These are phyloP conservation scores for Caenorhabditis becei DNA, from an alignment of 2,888 invertebrate genomes.

Conservation along the genomic window DNA sequence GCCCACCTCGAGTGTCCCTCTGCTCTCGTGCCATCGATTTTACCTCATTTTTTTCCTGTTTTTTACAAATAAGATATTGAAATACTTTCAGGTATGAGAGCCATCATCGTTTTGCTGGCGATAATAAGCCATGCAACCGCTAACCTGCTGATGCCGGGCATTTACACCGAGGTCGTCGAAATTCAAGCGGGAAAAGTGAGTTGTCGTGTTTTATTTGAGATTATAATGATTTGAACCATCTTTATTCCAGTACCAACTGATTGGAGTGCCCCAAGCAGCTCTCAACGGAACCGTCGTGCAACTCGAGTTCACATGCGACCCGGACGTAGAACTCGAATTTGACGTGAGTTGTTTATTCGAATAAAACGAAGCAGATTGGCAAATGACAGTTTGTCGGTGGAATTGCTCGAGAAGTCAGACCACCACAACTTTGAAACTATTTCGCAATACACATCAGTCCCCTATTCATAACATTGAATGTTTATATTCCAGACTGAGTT, in stretches of 20 bases:
- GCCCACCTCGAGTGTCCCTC: neutral
- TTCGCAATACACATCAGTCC: slow-evolving; percentile 2
- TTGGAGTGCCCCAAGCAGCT: slow-evolving; percentile 80
- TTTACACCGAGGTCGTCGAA: slow-evolving; percentile 69
- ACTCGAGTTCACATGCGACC: slow-evolving; percentile 73
- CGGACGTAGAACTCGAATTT: slow-evolving; percentile 73
- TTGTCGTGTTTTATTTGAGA: neutral
- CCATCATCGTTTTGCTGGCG: slow-evolving; percentile 37
- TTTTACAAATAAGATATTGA: neutral
- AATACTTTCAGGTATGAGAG: slow-evolving; percentile 58
- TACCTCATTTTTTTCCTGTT: neutral
- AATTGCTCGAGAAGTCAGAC: too few relatives aligned
- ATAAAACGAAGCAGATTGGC: neutral
- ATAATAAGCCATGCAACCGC: slow-evolving; percentile 31
- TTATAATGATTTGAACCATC: neutral
- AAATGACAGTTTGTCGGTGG: neutral
- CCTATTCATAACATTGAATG: neutral
- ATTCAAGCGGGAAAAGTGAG: slow-evolving; percentile 64
- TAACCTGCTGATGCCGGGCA: slow-evolving; percentile 74
- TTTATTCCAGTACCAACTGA: slow-evolving; percentile 76
- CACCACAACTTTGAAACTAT: neutral
- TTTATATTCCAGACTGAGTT: slow-evolving; percentile 70
- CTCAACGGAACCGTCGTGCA: slow-evolving; percentile 79
- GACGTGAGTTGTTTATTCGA: slow-evolving; percentile 57
- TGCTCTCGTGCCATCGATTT: slow-evolving; percentile 30